Conservation (phyloP, 2,113 vertebrate species). For the Tragelaphus buxtoni region DNA sequence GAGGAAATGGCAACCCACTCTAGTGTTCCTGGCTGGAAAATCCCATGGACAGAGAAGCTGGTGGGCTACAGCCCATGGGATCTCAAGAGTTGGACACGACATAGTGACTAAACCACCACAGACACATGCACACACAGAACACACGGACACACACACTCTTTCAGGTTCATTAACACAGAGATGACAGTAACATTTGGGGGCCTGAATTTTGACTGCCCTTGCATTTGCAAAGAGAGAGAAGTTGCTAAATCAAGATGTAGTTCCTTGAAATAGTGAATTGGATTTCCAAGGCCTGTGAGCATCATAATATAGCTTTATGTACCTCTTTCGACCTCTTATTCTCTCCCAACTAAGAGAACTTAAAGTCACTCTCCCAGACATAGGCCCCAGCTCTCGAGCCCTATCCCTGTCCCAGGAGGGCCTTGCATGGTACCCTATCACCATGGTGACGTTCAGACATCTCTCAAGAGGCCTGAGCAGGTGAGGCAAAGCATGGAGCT, state of each 20-base stretch:
- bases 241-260: conserved; percentile 13
- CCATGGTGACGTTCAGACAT: conserved; percentile 41
- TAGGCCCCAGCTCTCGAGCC: not conserved
- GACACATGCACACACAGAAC: not conserved
- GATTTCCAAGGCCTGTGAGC: not conserved
- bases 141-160: not conserved
- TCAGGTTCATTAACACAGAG: not conserved
- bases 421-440: not conserved
- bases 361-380: not conserved
- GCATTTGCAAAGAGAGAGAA: not conserved
- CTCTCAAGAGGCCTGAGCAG: conserved; percentile 17
- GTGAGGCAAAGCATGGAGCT: conserved; percentile 20
- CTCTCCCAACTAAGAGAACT: not conserved
- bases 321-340: not conserved
- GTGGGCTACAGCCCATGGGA: not conserved
- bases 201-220: not conserved
- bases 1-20: not conserved
- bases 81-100: not conserved
- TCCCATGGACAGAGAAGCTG: not conserved
- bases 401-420: not conserved
- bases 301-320: not conserved
- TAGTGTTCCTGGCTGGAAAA: not conserved
- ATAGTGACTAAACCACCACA: not conserved
- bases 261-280: conserved; percentile 28
- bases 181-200: not conserved